Evolutionary conservation across 2,888 invertebrate species (phyloP).

Genomic region (Crepidodera aurea): DNA sequence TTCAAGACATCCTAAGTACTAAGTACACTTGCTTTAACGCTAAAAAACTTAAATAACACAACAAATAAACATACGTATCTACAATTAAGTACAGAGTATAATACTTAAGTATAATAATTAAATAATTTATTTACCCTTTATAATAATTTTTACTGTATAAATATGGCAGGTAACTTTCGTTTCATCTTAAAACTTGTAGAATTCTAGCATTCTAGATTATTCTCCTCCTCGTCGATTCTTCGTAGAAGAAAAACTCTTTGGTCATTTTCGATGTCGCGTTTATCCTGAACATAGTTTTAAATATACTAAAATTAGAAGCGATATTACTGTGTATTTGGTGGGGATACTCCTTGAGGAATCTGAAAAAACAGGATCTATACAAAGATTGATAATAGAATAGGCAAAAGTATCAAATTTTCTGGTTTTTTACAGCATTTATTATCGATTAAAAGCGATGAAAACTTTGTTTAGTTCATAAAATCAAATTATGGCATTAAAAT

Average conservation of each 20-base stretch:
- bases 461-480: too few relatives aligned
- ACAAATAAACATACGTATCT: background rate
- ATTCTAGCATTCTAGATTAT: background rate
- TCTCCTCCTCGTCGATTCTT: background rate
- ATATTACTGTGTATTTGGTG: slow-evolving; percentile 17
- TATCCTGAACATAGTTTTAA: slow-evolving; percentile 22
- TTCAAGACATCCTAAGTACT: background rate
- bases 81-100: background rate
- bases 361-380: slow-evolving; percentile 31
- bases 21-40: background rate
- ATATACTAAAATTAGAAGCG: slow-evolving; percentile 17
- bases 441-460: too few relatives aligned
- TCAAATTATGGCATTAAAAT: too few relatives aligned
- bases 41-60: background rate
- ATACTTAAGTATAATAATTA: background rate
- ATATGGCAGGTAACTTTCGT: slow-evolving; percentile 19
- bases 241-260: background rate
- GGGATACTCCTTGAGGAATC: slow-evolving; percentile 19
- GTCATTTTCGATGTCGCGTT: background rate
- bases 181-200: slow-evolving; percentile 4
- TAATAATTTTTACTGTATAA: background rate
- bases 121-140: background rate
- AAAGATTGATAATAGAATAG: slow-evolving; percentile 11
- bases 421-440: too few relatives aligned
- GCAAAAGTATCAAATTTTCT: background rate